Percentiles rank a stretch among this genome's conserved stretches.
phyloP scores from a whole-genome alignment of 2,113 vertebrate genomes.

The Anguilla rostrata region DNA sequence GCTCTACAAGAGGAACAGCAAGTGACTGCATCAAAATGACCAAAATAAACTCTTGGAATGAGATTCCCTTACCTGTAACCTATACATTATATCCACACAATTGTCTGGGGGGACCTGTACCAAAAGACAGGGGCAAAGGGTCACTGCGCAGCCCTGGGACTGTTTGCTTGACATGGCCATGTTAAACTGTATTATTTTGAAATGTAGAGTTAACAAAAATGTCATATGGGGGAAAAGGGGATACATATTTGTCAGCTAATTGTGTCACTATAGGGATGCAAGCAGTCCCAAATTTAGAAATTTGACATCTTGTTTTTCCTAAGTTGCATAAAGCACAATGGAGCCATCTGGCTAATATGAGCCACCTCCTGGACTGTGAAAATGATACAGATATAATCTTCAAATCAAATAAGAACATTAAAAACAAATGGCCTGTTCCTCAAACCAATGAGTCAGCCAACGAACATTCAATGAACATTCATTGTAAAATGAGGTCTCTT shows the following conservation, averaged over 20 bases:
- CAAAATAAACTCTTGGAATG: conserved; percentile 13
- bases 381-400: conserved; percentile 14
- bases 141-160: not conserved
- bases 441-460: conserved; percentile 16
- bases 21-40: not conserved
- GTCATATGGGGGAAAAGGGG: not conserved
- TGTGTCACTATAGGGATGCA: not conserved
- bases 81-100: conserved; percentile 11
- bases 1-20: conserved; percentile 2
- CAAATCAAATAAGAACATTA: conserved; percentile 4
- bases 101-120: not conserved
- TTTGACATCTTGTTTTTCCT: not conserved
- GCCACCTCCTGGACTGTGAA: not conserved
- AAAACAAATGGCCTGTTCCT: not conserved
- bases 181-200: not conserved
- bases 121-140: not conserved
- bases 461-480: not conserved
- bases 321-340: not conserved
- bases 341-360: not conserved
- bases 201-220: not conserved
- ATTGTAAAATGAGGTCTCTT: not conserved
- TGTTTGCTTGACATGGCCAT: not conserved
- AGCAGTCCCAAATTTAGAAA: not conserved
- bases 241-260: not conserved
- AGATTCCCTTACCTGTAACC: conserved; percentile 22